Base-by-base conservation (phyloP, 2,797 vertebrate species). In the Podarcis lilfordi region DNA sequence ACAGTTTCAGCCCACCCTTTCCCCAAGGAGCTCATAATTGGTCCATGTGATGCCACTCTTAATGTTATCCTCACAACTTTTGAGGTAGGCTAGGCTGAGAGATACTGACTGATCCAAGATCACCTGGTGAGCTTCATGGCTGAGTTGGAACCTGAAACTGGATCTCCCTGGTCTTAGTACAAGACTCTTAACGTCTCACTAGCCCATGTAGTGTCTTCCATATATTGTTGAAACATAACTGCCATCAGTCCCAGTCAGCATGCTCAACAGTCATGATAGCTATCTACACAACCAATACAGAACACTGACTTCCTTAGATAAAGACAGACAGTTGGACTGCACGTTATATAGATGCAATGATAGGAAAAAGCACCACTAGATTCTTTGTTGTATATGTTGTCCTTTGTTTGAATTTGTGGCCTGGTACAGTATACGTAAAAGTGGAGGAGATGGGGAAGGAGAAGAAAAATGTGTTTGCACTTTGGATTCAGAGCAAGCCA, bases 401-500 rank as follows among this genome's bases (percentile, higher is more conserved):
- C 37, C 68, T 85, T 88, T 61, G 19, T 25, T 74, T 76, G n/a
- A 72, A 72, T 64, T 45, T 80, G 27, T 85, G 59, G 32, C 55
- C 64, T 84, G 29, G 15, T 55, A 11, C 43, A 45, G 21, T 25
- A 19, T 79, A 15, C 45, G 72, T 71, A 15, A 66, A 74, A 5
- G 23, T 21, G 82, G 13, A 19, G 15, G 7, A 8, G 27, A n/a
- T n/a, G 27, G 59, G 55, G 15, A 17, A 43, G 29, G 45, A 45
- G 27, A 25, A 55, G 21, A 32, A 50, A 86, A 80, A 75, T 72
- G 75, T 74, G 74, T 71, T 79, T 84, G 59, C 50, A 68, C 32
- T 84, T 78, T 79, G 85, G 78, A 80, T 89, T 50, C 19, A 45
- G 27, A 78, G 37, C 40, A 50, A 81, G 83, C 77, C 59, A 66